Conservation (phyloP, 1,140 invertebrate genomes). For the Radopholus similis region DNA sequence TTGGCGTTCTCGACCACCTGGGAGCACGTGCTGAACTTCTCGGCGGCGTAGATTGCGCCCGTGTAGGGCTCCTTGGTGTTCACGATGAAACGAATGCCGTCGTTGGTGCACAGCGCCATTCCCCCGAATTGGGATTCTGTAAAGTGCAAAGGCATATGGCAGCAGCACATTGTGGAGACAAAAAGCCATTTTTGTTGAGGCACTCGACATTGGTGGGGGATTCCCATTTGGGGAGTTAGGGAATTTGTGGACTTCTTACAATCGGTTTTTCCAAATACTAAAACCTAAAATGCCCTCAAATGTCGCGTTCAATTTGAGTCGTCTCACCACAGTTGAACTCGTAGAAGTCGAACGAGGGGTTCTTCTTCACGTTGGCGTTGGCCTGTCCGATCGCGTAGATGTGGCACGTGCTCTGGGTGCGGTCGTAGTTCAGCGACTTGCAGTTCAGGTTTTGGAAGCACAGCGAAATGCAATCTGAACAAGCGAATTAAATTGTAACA, state of each 20-base stretch:
- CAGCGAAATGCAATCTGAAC: constrained; percentile 58
- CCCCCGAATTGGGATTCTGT: constrained; percentile 60
- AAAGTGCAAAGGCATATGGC: too few species aligned
- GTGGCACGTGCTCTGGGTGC: constrained; percentile 57
- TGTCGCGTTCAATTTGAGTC: too few species aligned
- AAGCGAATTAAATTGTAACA: too few species aligned
- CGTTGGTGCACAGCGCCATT: constrained; percentile 60
- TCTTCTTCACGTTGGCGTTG: constrained; percentile 56
- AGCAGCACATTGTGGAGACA: too few species aligned
- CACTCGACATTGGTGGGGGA: too few species aligned
- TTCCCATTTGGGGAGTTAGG: too few species aligned
- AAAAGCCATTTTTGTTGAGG: too few species aligned
- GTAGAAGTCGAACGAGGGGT: constrained; percentile 58
- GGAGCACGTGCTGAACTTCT: constrained; percentile 56
- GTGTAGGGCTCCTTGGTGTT: constrained; percentile 61
- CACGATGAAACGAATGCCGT: constrained; percentile 60
- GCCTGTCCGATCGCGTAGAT: constrained; percentile 56
- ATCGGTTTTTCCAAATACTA: background rate
- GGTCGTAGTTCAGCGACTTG: constrained; percentile 60
- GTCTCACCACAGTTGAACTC: constrained; percentile 59
- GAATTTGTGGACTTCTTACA: too few species aligned
- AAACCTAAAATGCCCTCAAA: too few species aligned
- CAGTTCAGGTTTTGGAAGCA: constrained; percentile 61
- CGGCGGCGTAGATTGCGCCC: constrained; percentile 59
- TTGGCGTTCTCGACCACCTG: constrained; percentile 60